Evolutionary conservation across 2,888 invertebrate species (phyloP).

Genomic region (Drosophila sordidula): DNA sequence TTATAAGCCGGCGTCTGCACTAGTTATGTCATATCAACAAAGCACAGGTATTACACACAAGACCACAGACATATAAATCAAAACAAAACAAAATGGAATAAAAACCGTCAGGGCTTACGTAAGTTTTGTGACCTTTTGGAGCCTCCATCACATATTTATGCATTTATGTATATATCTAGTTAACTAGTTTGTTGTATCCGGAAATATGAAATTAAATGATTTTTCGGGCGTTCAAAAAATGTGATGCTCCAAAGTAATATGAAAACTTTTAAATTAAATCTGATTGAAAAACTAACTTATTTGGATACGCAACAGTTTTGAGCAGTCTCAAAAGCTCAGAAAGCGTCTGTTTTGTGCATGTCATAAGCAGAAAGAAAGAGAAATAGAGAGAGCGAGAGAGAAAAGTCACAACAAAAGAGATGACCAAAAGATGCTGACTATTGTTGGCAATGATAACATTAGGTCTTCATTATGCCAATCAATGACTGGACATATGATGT

Average conservation of each 20-base stretch:
- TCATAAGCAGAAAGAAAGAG: constrained; percentile 11
- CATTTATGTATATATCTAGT: background rate
- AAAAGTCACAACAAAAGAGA: background rate
- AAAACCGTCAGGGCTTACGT: constrained; percentile 13
- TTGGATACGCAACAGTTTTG: background rate
- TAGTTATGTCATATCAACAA: constrained; percentile 63
- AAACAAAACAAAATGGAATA: constrained; percentile 10
- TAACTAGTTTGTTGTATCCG: constrained; percentile 4
- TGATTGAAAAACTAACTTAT: constrained; percentile 9
- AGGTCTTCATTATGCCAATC: too few relatives aligned
- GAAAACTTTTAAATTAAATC: background rate
- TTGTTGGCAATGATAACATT: constrained; percentile 24
- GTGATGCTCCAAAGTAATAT: background rate
- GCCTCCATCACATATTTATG: constrained; percentile 16
- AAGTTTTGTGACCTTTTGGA: constrained; percentile 18
- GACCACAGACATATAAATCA: background rate
- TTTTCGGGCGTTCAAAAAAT: background rate
- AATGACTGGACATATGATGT: background rate
- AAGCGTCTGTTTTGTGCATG: constrained; percentile 7
- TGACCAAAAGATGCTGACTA: constrained; percentile 24
- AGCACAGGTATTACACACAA: constrained; percentile 5
- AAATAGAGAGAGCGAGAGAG: constrained; percentile 2
- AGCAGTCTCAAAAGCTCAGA: background rate
- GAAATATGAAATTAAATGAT: constrained; percentile 3
- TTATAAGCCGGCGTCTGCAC: constrained; percentile 34